These are phyloP conservation scores for Drosophila glabriapex DNA, from an alignment of 2,888 invertebrate species.

Conservation along the genomic window DNA sequence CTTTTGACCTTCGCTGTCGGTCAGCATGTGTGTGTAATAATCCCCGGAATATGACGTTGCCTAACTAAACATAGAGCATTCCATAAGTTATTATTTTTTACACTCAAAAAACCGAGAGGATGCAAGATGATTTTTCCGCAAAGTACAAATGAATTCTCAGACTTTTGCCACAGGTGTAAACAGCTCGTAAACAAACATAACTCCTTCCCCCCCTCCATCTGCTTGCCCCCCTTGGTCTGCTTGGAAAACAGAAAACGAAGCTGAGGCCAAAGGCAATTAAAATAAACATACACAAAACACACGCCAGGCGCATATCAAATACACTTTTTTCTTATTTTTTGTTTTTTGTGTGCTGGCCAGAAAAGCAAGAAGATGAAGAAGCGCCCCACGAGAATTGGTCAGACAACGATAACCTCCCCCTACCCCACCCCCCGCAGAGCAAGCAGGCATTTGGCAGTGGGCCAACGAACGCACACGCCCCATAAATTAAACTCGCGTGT, in stretches of 20 bases:
- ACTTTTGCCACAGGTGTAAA: conserved; percentile 68
- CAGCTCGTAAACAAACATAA: conserved; percentile 67
- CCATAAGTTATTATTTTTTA: conserved; percentile 26
- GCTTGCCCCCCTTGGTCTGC: not conserved
- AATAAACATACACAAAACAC: conserved; percentile 59
- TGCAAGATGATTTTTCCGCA: conserved; percentile 17
- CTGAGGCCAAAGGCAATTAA: conserved; percentile 64
- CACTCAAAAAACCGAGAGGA: not conserved
- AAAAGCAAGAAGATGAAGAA: conserved; percentile 14
- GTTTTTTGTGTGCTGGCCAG: conserved; percentile 9
- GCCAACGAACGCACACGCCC: conserved; percentile 68
- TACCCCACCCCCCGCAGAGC: not conserved
- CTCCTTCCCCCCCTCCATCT: not conserved
- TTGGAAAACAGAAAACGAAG: conserved; percentile 30
- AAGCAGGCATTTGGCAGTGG: conserved; percentile 60
- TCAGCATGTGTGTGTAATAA: conserved; percentile 13
- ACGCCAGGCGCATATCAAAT: conserved; percentile 59
- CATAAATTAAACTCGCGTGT: conserved; percentile 72
- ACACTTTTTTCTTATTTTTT: conserved; percentile 11
- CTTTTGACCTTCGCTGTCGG: conserved; percentile 40
- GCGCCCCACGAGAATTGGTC: conserved; percentile 8
- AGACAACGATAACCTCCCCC: conserved; percentile 8
- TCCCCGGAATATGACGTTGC: conserved; percentile 40
- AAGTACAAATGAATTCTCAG: conserved; percentile 30
- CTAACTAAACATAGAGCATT: conserved; percentile 37